Conservation (phyloP, 2,797 vertebrate genomes). For the Gallirallus australis region DNA sequence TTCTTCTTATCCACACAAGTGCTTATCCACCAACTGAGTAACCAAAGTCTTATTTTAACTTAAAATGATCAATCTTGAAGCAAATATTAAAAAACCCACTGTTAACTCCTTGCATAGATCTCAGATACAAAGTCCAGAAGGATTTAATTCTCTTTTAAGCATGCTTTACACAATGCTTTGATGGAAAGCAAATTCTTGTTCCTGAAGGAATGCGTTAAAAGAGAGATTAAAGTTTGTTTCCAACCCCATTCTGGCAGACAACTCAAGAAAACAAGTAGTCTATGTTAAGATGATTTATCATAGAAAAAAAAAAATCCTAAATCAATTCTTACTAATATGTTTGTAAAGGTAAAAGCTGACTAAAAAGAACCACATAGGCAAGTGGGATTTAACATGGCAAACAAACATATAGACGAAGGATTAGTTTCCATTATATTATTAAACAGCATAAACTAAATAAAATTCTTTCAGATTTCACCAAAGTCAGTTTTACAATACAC, state of each 20-base stretch:
- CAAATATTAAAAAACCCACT: constrained; percentile 9
- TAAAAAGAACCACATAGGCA: neutral
- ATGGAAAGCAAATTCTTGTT: constrained; percentile 63
- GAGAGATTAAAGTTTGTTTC: constrained; percentile 63
- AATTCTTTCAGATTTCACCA: constrained; percentile 50
- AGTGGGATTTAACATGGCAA: constrained; percentile 43
- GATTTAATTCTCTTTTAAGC: constrained; percentile 56
- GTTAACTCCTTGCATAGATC: constrained; percentile 20
- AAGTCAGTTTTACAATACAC: constrained; percentile 60
- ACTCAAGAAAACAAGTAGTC: constrained; percentile 62
- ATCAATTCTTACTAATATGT: constrained; percentile 3
- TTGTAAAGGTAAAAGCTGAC: constrained; percentile 57
- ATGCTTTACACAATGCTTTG: constrained; percentile 37
- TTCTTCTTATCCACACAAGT: neutral
- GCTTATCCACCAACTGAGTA: neutral
- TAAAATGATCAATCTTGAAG: neutral
- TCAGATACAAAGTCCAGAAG: constrained; percentile 31
- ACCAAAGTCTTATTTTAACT: neutral
- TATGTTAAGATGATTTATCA: constrained; percentile 52
- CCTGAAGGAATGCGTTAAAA: constrained; percentile 68
- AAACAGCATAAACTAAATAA: constrained; percentile 60
- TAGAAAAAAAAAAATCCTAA: neutral
- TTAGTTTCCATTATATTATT: constrained; percentile 66
- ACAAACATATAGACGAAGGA: constrained; percentile 2
- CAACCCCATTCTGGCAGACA: constrained; percentile 39